Conservation (phyloP, 2,113 vertebrate genomes). For the Grammomys surdaster region DNA sequence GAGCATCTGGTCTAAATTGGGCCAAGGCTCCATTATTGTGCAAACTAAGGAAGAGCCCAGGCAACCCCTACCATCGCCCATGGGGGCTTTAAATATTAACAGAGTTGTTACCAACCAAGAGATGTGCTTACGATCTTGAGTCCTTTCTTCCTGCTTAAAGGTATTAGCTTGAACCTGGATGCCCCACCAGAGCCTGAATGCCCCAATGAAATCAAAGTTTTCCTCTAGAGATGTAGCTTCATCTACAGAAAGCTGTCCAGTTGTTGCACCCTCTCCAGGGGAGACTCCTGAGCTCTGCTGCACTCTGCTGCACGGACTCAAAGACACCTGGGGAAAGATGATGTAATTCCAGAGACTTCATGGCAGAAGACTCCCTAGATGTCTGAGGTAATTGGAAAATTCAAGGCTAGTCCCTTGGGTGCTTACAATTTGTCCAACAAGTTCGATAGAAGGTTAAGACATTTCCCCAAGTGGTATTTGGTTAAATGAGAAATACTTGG, state of each 20-base stretch:
- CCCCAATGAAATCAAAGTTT: not conserved
- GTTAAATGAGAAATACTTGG: constrained; percentile 37
- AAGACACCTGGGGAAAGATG: not conserved
- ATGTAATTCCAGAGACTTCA: constrained; percentile 56
- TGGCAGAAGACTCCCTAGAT: constrained; percentile 55
- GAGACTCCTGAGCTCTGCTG: constrained; percentile 6
- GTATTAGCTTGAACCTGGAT: not conserved
- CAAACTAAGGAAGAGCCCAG: not conserved
- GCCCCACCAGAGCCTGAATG: not conserved
- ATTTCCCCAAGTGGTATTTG: constrained; percentile 32
- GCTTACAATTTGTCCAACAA: constrained; percentile 6
- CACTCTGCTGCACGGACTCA: not conserved
- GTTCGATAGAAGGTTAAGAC: constrained; percentile 15
- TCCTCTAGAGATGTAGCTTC: not conserved
- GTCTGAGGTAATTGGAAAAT: constrained; percentile 72
- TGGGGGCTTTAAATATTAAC: not conserved
- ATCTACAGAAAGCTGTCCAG: not conserved
- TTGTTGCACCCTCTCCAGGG: not conserved
- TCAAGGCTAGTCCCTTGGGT: constrained; percentile 53
- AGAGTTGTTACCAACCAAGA: not conserved
- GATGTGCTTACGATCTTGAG: not conserved
- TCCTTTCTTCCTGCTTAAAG: not conserved
- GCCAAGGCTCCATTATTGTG: not conserved
- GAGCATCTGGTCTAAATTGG: not conserved
- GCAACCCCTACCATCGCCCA: fast-evolving